Percentiles rank a stretch among this genome's conserved stretches.
Conservation (phyloP, 92 coral and sea anemone genomes). For the Parazoanthus atlanticus region DNA sequence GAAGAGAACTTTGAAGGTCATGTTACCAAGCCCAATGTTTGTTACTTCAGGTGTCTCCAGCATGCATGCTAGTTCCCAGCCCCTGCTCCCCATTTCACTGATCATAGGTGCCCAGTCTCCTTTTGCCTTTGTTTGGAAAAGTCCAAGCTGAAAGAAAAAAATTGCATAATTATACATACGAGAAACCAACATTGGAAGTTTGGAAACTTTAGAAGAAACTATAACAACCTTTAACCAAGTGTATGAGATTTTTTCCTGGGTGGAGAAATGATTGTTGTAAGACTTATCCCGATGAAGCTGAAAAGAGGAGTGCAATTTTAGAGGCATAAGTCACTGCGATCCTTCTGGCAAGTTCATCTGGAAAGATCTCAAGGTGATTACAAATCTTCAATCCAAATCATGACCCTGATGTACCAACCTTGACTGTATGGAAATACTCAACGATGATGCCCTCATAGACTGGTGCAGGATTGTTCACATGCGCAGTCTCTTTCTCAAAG, state of each 20-base stretch:
- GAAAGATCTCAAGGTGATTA: too few species aligned
- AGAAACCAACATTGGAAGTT: too few species aligned
- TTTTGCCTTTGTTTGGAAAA: slow-evolving; percentile 94
- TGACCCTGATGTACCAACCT: slow-evolving; percentile 49
- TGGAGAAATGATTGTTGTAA: too few species aligned
- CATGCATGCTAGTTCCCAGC: slow-evolving; percentile 99
- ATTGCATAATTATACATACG: background rate
- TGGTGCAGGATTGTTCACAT: slow-evolving; percentile 73
- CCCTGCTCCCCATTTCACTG: slow-evolving; percentile 93
- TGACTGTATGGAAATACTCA: slow-evolving; percentile 91
- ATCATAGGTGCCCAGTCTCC: slow-evolving; percentile 99
- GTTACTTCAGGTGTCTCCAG: slow-evolving; percentile 94
- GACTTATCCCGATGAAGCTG: too few species aligned
- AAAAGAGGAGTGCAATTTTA: too few species aligned
- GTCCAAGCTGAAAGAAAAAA: slow-evolving; percentile 75
- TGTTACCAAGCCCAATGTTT: slow-evolving; percentile 89
- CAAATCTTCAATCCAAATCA: background rate
- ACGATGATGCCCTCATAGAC: slow-evolving; percentile 88
- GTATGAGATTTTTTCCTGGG: too few species aligned
- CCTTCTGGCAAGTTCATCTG: background rate
- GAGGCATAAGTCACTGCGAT: too few species aligned
- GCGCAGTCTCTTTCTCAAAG: slow-evolving; percentile 84
- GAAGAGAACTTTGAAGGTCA: slow-evolving; percentile 90
- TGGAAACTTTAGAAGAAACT: too few species aligned
- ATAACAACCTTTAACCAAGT: too few species aligned